Evolutionary conservation across 2,113 vertebrate species (phyloP).

Genomic region (Typhlomys cinereus): DNA sequence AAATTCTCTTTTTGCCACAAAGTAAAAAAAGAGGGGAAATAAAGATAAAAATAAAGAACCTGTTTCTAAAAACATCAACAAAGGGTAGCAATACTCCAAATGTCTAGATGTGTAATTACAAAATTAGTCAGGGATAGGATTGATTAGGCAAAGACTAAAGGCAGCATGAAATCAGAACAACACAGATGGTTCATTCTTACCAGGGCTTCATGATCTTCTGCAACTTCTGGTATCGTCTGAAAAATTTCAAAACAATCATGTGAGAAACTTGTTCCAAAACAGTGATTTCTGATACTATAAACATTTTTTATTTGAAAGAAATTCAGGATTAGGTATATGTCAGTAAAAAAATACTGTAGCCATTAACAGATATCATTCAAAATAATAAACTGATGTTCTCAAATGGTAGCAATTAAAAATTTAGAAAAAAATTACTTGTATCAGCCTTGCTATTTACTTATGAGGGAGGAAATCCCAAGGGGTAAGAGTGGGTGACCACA

Average conservation of each 20-base stretch:
- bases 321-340: not conserved
- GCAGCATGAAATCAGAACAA: conserved; percentile 77
- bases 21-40: not conserved
- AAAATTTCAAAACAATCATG: conserved; percentile 94
- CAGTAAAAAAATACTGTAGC: not conserved
- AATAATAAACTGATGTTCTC: not conserved
- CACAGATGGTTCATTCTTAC: conserved; percentile 90
- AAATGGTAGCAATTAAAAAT: not conserved
- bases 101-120: conserved; percentile 10
- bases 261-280: conserved; percentile 80
- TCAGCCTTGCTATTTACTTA: no score
- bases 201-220: conserved; percentile 99
- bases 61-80: conserved; percentile 51
- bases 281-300: conserved; percentile 16
- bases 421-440: no score
- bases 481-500: not conserved
- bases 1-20: not conserved
- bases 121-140: not conserved
- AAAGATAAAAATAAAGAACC: conserved; percentile 25
- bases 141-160: conserved; percentile 76
- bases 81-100: not conserved
- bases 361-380: not conserved
- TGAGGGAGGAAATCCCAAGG: not conserved
- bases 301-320: not conserved
- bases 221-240: conserved; percentile 99